Evolutionary conservation across 2,797 vertebrate genomes (phyloP), one percentile per base, ranked within the genome.

Genomic region (Sebastes miniatus): DNA sequence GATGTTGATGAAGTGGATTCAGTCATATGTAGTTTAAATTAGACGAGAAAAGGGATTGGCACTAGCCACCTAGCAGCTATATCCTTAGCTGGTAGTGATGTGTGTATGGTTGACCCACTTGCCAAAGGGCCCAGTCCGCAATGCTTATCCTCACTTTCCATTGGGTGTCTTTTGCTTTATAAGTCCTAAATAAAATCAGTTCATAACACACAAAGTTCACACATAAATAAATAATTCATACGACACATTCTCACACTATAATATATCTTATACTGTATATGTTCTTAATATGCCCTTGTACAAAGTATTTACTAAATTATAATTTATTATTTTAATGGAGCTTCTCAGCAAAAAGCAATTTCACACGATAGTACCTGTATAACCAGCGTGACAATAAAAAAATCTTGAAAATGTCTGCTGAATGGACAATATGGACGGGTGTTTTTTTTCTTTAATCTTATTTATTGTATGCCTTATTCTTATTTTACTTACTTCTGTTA

Each of bases 71-170:
- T 88, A 85, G 43, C 16, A 18, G 36, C 36, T 39, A 39, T 91
- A 93, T 81, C 77, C 29, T 34, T 84, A 86, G 91, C 90, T 61
- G 81, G 58, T 66, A 39, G 36, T 76, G 80, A 66, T 86, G 81
- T 84, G 78, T 84, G 71, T 74, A 13, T 77, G 84, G 73, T 69
- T 93, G 92, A 93, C 93, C 93, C 93, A 93, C 77, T 93, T 95
- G 92, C 83, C 56, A 72, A 36, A 13, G 87, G 89, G 84, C 91
- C 87, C 86, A 73, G 71, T 86, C 86, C 47, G 34, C 77, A 73
- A 31, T 82, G 80, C 68, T 63, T 76, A 13, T 77, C 56, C 62
- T 83, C 59, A 65, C 66, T 64, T 77, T 63, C 67, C 22, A 67
- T 62, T 39, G 36, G 36, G 36, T 39, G 36, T 39, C 36, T 39